These are phyloP conservation scores for Platorchestia sp. DNA, from an alignment of 1,140 invertebrate genomes.

Conservation along the genomic window DNA sequence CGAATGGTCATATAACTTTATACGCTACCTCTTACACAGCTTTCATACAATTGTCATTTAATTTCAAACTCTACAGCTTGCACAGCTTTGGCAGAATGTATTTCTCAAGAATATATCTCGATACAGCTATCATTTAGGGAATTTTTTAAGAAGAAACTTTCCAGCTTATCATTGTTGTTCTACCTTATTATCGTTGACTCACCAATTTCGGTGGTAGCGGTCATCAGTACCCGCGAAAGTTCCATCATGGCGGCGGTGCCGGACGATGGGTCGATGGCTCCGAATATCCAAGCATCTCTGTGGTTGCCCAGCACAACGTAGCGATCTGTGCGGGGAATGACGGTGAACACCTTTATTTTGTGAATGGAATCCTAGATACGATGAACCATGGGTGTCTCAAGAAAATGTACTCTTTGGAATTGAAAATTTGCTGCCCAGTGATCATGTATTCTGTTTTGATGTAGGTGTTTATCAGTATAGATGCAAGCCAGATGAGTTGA, in stretches of 20 bases:
- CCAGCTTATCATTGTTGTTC: neutral
- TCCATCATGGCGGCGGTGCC: slow-evolving; percentile 73
- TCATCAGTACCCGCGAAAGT: slow-evolving; percentile 57
- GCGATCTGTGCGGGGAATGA: slow-evolving; percentile 60
- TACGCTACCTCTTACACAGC: too few species aligned
- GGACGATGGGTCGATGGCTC: slow-evolving; percentile 75
- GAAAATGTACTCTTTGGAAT: too few species aligned
- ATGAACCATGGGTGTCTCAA: too few species aligned
- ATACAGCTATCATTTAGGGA: neutral
- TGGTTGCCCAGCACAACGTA: slow-evolving; percentile 77
- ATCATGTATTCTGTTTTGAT: too few species aligned
- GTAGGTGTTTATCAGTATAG: too few species aligned
- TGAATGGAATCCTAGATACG: too few species aligned
- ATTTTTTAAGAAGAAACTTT: neutral
- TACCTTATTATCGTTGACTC: neutral
- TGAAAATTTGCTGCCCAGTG: too few species aligned
- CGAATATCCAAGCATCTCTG: slow-evolving; percentile 76
- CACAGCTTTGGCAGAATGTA: neutral
- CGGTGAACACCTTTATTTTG: neutral
- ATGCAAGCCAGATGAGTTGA: too few species aligned
- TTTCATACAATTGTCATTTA: too few species aligned
- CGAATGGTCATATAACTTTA: too few species aligned
- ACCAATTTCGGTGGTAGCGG: slow-evolving; percentile 57
- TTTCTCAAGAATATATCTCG: neutral
- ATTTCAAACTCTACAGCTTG: neutral